Conservation (phyloP, 1,140 invertebrate species). For the Anastrepha ludens region DNA sequence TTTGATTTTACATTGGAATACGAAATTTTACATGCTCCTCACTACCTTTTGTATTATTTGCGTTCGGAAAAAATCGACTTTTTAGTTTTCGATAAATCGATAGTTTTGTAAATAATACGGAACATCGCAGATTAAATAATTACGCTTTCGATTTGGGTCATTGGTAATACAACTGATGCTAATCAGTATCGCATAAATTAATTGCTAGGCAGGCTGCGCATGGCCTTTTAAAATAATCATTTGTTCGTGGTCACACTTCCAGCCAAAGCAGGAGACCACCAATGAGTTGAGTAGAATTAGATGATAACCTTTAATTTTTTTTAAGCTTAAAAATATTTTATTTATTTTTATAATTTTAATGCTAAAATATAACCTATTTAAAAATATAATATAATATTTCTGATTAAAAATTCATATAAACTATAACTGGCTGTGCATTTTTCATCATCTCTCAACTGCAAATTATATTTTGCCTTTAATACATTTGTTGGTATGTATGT, state of each 20-base stretch:
- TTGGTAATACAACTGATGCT: not conserved
- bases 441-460: too few relatives aligned
- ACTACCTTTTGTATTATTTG: too few relatives aligned
- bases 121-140: too few relatives aligned
- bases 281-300: not conserved
- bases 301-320: slow-evolving; percentile 15
- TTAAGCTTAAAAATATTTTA: slow-evolving; percentile 14
- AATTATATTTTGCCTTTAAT: too few relatives aligned
- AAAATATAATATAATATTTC: not conserved
- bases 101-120: too few relatives aligned
- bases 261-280: not conserved
- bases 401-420: not conserved
- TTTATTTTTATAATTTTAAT: not conserved
- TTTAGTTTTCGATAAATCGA: too few relatives aligned
- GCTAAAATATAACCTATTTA: not conserved
- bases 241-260: not conserved
- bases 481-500: too few relatives aligned
- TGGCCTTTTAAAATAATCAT: not conserved
- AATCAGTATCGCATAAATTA: not conserved
- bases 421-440: not conserved
- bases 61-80: too few relatives aligned
- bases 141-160: not conserved
- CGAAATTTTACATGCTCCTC: too few relatives aligned
- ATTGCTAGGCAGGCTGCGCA: not conserved
- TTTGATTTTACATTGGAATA: too few relatives aligned